Evolutionary conservation across 2,797 vertebrate species (phyloP).

Genomic region (Periparus ater): DNA sequence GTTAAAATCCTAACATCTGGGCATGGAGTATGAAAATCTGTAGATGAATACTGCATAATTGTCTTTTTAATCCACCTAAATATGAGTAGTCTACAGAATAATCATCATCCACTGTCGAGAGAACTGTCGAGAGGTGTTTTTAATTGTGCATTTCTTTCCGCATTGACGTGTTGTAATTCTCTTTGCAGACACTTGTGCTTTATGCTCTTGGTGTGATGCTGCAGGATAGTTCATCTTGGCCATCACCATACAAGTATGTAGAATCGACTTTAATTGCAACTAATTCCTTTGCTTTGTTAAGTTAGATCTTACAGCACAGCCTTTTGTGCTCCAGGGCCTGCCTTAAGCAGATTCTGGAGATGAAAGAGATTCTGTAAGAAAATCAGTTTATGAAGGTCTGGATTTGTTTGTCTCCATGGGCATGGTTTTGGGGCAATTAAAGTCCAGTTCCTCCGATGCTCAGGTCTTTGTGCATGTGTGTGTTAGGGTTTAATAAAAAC

Average conservation of each 20-base stretch:
- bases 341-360: neutral
- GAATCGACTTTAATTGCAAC: neutral
- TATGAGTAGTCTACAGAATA: neutral
- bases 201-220: slow-evolving; percentile 94
- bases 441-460: neutral
- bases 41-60: neutral
- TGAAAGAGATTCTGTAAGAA: neutral
- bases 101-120: neutral
- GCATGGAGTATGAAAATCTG: neutral
- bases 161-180: neutral
- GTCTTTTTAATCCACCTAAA: neutral
- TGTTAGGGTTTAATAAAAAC: neutral
- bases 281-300: neutral
- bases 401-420: neutral
- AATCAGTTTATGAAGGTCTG: neutral
- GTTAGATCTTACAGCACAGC: neutral
- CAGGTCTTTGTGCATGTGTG: neutral
- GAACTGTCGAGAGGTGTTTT: neutral
- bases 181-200: slow-evolving; percentile 90
- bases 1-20: neutral
- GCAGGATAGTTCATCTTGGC: slow-evolving; percentile 90
- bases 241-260: slow-evolving; percentile 86
- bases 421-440: neutral
- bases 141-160: neutral
- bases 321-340: neutral